A percentile compares a stretch with the other conserved stretches of the same genome.
These are phyloP conservation scores for Caenorhabditis sp. DNA, from an alignment of 2,888 invertebrate genomes.

Conservation along the genomic window DNA sequence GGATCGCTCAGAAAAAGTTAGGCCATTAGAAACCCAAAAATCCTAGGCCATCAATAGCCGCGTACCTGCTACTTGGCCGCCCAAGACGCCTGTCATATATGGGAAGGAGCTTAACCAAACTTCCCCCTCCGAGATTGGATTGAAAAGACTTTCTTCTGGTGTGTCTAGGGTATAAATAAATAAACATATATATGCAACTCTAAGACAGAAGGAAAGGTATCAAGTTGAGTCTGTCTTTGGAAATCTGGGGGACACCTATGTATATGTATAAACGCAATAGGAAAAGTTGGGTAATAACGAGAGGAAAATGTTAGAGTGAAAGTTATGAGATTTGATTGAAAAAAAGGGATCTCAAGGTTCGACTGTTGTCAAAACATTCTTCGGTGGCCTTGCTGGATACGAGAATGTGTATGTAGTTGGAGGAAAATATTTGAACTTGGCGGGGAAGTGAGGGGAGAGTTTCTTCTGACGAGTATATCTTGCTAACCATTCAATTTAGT, in stretches of 20 bases:
- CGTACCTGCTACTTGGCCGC: neutral
- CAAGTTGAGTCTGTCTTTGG: constrained; percentile 26
- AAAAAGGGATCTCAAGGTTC: neutral
- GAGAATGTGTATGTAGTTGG: no score
- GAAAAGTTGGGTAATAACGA: neutral
- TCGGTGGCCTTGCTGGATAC: no score
- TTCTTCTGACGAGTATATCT: no score
- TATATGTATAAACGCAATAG: neutral
- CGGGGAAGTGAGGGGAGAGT: no score
- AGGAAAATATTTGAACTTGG: no score
- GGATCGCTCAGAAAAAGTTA: no score
- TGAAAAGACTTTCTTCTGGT: no score
- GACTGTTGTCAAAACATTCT: neutral
- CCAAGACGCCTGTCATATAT: constrained; percentile 26
- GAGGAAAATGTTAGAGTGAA: constrained; percentile 30
- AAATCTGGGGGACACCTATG: neutral
- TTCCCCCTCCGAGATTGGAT: neutral
- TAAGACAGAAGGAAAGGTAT: constrained; percentile 26
- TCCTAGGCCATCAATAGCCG: constrained; percentile 6
- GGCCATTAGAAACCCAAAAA: neutral
- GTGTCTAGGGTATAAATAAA: constrained; percentile 39
- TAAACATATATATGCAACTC: constrained; percentile 18
- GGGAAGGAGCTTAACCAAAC: constrained; percentile 17
- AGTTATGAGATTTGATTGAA: neutral
- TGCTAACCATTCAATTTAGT: no score